Percentiles rank a stretch among this genome's conserved stretches.
Conservation (phyloP, 2,113 vertebrate species). For the Capreolus pygargus region DNA sequence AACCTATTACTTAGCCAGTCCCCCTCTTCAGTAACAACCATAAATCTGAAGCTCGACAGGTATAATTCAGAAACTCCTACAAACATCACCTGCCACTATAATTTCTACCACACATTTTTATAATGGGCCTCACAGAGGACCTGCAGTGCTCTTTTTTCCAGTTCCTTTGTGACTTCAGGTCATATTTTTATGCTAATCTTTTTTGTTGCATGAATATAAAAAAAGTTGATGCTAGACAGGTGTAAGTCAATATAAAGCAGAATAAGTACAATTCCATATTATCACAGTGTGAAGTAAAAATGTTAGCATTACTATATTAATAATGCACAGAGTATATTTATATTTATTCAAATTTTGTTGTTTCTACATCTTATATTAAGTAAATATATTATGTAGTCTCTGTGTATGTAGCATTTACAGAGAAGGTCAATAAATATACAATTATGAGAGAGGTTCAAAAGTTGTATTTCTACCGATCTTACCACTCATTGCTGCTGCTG, state of each 20-base stretch:
- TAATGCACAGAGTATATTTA: neutral
- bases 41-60: slow-evolving; percentile 54
- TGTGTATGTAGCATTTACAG: neutral
- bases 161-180: slow-evolving; percentile 28
- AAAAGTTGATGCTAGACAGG: neutral
- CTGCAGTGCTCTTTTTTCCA: slow-evolving; percentile 4
- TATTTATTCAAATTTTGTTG: neutral
- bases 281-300: neutral
- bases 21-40: slow-evolving; percentile 24
- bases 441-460: neutral
- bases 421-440: neutral
- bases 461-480: neutral
- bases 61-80: slow-evolving; percentile 44
- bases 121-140: slow-evolving; percentile 41
- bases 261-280: neutral
- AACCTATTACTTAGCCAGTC: slow-evolving; percentile 45
- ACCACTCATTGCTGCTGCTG: neutral
- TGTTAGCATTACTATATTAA: neutral
- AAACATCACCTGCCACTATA: slow-evolving; percentile 49
- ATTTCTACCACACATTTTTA: slow-evolving; percentile 45
- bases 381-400: neutral
- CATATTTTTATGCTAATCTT: slow-evolving; percentile 58
- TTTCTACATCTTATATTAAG: neutral
- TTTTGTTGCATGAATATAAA: neutral
- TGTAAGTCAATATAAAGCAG: neutral